These are phyloP conservation scores for Dysmachus trigonus DNA, from an alignment of 2,888 invertebrate genomes.

Conservation along the genomic window DNA sequence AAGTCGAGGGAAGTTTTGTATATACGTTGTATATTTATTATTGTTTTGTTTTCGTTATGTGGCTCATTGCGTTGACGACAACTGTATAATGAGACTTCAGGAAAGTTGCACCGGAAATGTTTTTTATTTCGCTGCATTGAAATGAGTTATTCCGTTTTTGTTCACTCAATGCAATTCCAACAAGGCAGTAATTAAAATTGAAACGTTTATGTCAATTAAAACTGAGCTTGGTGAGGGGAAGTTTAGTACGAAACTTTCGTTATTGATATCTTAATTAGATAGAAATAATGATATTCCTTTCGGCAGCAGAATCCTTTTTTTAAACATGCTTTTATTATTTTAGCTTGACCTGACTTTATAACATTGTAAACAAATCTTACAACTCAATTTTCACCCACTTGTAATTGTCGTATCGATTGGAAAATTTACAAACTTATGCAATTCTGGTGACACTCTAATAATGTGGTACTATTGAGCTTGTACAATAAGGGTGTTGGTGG, in stretches of 20 bases:
- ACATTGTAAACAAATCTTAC: no score
- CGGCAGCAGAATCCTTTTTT: background rate
- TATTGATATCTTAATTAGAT: background rate
- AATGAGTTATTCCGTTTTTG: background rate
- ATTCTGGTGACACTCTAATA: no score
- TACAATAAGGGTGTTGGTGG: background rate
- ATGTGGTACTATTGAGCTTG: no score
- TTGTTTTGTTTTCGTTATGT: background rate
- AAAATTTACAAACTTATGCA: no score
- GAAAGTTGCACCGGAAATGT: background rate
- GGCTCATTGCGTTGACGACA: background rate
- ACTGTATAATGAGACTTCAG: background rate
- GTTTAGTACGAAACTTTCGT: background rate
- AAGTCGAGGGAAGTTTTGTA: background rate
- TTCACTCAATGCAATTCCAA: background rate
- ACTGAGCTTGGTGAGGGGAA: background rate
- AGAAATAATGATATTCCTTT: background rate
- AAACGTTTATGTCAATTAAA: background rate
- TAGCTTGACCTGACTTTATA: no score
- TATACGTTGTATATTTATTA: no score
- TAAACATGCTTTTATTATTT: background rate
- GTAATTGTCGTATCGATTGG: no score
- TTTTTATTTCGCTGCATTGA: background rate
- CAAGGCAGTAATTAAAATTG: background rate
- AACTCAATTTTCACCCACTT: no score